Evolutionary conservation across 2,797 vertebrate species (phyloP).

Genomic region (Lithobates pipiens): DNA sequence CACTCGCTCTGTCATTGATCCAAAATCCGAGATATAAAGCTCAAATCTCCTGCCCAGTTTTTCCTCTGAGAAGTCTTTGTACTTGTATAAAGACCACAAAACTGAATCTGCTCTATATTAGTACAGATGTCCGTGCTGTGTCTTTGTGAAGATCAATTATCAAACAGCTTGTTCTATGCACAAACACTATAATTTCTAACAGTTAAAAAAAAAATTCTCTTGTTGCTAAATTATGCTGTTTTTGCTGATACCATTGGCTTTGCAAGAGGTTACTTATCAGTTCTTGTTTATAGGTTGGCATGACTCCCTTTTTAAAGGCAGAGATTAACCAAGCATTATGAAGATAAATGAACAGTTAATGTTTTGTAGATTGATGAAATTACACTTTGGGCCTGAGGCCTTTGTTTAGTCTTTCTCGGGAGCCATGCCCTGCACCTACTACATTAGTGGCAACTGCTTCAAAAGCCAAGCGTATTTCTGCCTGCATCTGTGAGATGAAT

Average conservation of each 20-base stretch:
- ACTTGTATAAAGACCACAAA: conserved; percentile 50
- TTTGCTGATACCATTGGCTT: conserved; percentile 64
- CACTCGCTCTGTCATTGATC: conserved; percentile 41
- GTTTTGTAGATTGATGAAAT: conserved; percentile 73
- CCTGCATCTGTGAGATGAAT: conserved; percentile 62
- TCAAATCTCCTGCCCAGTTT: conserved; percentile 56
- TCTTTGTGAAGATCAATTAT: conserved; percentile 28
- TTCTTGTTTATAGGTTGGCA: conserved; percentile 67
- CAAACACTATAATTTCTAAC: conserved; percentile 61
- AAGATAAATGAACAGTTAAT: conserved; percentile 75
- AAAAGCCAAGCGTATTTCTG: conserved; percentile 57
- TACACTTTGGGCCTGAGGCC: conserved; percentile 70
- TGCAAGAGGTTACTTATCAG: conserved; percentile 62
- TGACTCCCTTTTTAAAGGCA: conserved; percentile 62
- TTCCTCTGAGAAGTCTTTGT: conserved; percentile 51
- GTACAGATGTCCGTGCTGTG: conserved; percentile 35
- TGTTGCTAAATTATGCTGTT: conserved; percentile 62
- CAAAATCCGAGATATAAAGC: conserved; percentile 42
- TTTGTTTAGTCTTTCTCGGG: conserved; percentile 71
- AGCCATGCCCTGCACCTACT: conserved; percentile 69
- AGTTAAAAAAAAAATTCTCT: conserved; percentile 48
- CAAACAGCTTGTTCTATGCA: conserved; percentile 12
- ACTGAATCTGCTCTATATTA: conserved; percentile 21
- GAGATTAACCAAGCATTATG: conserved; percentile 66
- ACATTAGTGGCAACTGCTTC: conserved; percentile 67